Evolutionary conservation across 1,140 invertebrate genomes (phyloP), one percentile per base, ranked within the genome.

Genomic region (Drosophila eugracilis): DNA sequence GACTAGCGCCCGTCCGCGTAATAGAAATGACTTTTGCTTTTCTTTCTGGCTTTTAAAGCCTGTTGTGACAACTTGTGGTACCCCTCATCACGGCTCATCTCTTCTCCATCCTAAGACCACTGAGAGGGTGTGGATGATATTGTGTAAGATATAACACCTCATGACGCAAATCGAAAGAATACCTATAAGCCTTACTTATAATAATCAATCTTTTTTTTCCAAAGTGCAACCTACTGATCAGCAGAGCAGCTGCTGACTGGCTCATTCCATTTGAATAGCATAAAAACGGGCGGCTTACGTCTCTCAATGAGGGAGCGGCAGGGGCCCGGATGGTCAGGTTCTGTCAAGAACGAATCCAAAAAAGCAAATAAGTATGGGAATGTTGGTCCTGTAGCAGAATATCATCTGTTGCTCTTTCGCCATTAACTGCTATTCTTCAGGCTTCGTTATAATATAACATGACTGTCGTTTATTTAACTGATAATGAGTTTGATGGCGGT

Each of bases 231-330:
- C 10, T 14, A 34, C 50, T n/a, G 49, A 65, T 72, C 54, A 59
- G 26, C 55, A 65, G 45, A 65, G 83, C 81, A 85, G 81, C 81
- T 85, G 81, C 81, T 85, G 81, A 85, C 81, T 85, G 83, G 81
- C 81, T 85, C 83, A 81, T 85, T 85, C 81, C 81, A 85, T 85
- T 85, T 85, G 81, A 85, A 85, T 85, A 85, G 81, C 81, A 85
- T 85, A 85, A 85, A 85, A 86, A 77, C 81, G 86, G 81, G 81
- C 81, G 81, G 81, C 81, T 85, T 85, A 85, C 81, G 81, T 84
- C 81, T 85, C 77, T 86, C 83, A 77, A 81, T 86, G 77, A 74
- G 32, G 41, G 41, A 19, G 36, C 44, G 28, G 41, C 39, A 30
- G 32, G 57, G 28, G 58, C 22, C 17, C 42, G 44, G n/a, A n/a